Conservation (phyloP, 2,888 invertebrate species). For the Cyclophora punctaria region DNA sequence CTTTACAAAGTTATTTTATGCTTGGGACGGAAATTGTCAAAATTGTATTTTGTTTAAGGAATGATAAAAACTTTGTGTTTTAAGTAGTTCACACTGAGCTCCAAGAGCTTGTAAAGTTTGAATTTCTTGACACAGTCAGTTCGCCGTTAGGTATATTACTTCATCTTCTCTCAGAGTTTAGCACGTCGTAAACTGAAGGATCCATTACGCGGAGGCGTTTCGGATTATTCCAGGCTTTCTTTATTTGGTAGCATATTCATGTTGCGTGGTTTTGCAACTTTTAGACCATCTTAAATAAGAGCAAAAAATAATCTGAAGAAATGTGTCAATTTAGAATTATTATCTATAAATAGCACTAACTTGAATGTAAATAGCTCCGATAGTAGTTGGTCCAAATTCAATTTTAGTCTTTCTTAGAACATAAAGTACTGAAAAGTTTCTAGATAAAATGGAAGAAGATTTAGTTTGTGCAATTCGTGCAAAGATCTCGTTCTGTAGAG, state of each 20-base stretch:
- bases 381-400: background rate
- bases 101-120: conserved; percentile 42
- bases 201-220: conserved; percentile 46
- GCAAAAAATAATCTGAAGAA: background rate
- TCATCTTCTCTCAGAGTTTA: conserved; percentile 49
- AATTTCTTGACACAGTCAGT: conserved; percentile 49
- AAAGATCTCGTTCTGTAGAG: conserved; percentile 20
- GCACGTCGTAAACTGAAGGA: conserved; percentile 60
- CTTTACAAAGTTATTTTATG: background rate
- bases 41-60: conserved; percentile 13
- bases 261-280: conserved; percentile 31
- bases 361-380: too few species aligned
- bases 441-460: conserved; percentile 19
- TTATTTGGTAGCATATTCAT: conserved; percentile 22
- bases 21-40: conserved; percentile 2
- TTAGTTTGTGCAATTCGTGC: conserved; percentile 23
- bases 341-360: background rate
- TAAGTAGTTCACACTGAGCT: conserved; percentile 17
- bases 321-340: background rate
- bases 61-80: conserved; percentile 29
- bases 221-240: conserved; percentile 40
- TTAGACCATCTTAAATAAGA: background rate
- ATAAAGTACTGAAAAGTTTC: conserved; percentile 14
- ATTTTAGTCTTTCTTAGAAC: conserved; percentile 3
- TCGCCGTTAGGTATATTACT: conserved; percentile 54